Conservation (phyloP, 2,797 vertebrate species). For the Parauchenoglanis punctatus region DNA sequence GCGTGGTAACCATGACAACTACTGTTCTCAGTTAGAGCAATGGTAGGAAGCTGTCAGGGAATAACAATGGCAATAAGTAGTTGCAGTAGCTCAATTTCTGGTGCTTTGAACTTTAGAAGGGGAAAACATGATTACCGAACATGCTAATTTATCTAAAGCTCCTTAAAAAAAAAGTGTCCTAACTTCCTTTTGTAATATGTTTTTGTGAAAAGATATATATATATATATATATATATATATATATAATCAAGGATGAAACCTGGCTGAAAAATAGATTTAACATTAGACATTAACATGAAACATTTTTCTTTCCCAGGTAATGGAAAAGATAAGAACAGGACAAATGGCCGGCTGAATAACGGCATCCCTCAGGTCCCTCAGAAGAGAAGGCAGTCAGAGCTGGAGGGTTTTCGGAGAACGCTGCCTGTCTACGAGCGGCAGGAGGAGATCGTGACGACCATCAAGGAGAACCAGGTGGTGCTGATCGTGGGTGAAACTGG, state of each 20-base stretch:
- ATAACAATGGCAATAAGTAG: background rate
- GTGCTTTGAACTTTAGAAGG: background rate
- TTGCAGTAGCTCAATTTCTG: background rate
- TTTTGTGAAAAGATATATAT: background rate
- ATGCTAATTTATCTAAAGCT: background rate
- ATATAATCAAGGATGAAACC: background rate
- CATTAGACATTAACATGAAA: background rate
- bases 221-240: too few species aligned
- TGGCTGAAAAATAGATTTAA: background rate
- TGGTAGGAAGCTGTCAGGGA: background rate
- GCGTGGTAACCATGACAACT: background rate
- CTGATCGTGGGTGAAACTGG: slow-evolving; percentile 93
- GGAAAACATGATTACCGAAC: background rate
- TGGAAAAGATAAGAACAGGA: slow-evolving; percentile 78
- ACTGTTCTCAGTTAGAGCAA: background rate
- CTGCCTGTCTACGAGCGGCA: slow-evolving; percentile 85
- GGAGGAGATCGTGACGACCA: slow-evolving; percentile 85
- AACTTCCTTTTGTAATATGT: background rate
- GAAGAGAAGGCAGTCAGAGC: slow-evolving; percentile 80
- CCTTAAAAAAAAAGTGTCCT: background rate
- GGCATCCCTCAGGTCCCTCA: slow-evolving; percentile 87
- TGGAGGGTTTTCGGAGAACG: slow-evolving; percentile 84
- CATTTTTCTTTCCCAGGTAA: slow-evolving; percentile 66
- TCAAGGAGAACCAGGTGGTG: slow-evolving; percentile 86
- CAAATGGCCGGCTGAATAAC: slow-evolving; percentile 82